These are phyloP conservation scores for Nematolebias whitei DNA, from an alignment of 2,113 vertebrate genomes.

Conservation along the genomic window DNA sequence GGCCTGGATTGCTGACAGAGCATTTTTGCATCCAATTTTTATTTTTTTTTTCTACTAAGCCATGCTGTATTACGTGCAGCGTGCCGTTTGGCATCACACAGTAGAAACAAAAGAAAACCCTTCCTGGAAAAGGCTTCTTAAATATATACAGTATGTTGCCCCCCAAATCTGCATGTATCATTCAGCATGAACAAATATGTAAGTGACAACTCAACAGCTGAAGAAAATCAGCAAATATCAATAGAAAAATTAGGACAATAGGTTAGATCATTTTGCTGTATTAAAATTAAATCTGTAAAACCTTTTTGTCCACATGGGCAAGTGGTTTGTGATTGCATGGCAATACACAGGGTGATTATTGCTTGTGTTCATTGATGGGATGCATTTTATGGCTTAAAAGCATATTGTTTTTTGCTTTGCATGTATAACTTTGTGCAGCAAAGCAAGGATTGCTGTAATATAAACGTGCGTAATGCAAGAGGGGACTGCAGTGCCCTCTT, in stretches of 20 bases:
- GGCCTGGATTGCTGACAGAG: neutral
- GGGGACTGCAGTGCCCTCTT: constrained; percentile 34
- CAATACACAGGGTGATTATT: neutral
- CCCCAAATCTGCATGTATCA: no score
- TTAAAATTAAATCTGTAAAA: constrained; percentile 5
- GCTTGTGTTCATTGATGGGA: constrained; percentile 7
- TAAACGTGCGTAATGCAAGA: constrained; percentile 36
- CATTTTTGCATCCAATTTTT: neutral
- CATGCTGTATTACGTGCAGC: neutral
- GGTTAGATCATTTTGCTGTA: neutral
- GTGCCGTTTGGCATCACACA: no score
- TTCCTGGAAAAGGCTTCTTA: no score
- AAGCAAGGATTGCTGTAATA: constrained; percentile 15
- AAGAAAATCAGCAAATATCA: neutral
- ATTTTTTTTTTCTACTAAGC: neutral
- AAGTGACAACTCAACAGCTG: neutral
- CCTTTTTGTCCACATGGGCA: neutral
- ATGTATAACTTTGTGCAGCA: constrained; percentile 17
- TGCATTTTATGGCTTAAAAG: constrained; percentile 10
- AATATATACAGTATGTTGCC: no score
- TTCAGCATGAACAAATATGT: no score
- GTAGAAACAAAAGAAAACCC: no score
- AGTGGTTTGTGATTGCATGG: neutral
- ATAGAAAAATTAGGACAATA: neutral
- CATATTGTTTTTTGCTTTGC: constrained; percentile 3